Conservation (phyloP, 92 coral and sea anemone species). For the Scolanthus callimorphus region DNA sequence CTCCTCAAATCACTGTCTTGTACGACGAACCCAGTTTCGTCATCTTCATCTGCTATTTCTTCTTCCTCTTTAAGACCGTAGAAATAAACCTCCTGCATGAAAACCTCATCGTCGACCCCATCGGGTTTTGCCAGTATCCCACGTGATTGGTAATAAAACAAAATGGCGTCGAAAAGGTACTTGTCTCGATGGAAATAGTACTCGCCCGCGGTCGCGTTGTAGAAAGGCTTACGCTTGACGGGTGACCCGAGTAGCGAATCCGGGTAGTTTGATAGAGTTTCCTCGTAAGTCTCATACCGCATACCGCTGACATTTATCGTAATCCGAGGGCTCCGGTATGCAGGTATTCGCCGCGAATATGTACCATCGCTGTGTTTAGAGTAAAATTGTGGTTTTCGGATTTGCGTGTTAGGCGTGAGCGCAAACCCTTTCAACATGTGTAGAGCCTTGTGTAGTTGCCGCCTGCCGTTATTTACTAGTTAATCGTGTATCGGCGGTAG, state of each 20-base stretch:
- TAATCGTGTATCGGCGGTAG: no score
- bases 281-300: slow-evolving; percentile 95
- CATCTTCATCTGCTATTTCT: slow-evolving; percentile 24
- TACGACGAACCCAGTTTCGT: slow-evolving; percentile 2
- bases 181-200: slow-evolving; percentile 67
- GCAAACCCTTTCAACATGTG: slow-evolving; percentile 33
- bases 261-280: slow-evolving; percentile 82
- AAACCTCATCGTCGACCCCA: slow-evolving; percentile 61
- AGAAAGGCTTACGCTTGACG: slow-evolving; percentile 49
- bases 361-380: slow-evolving; percentile 8
- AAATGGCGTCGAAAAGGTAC: slow-evolving; percentile 76
- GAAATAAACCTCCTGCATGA: slow-evolving; percentile 69
- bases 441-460: background rate
- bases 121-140: slow-evolving; percentile 92
- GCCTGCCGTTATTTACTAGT: no score
- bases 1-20: slow-evolving; percentile 50
- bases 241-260: slow-evolving; percentile 83
- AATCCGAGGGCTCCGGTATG: slow-evolving; percentile 86
- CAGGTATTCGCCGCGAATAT: slow-evolving; percentile 44
- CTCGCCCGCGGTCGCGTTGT: slow-evolving; percentile 53
- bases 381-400: slow-evolving; percentile 12
- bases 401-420: slow-evolving; percentile 17
- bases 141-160: slow-evolving; percentile 90
- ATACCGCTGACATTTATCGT: slow-evolving; percentile 94
- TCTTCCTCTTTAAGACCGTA: slow-evolving; percentile 45